Evolutionary conservation across 2,888 invertebrate species (phyloP).

Genomic region (Gari tellinella): DNA sequence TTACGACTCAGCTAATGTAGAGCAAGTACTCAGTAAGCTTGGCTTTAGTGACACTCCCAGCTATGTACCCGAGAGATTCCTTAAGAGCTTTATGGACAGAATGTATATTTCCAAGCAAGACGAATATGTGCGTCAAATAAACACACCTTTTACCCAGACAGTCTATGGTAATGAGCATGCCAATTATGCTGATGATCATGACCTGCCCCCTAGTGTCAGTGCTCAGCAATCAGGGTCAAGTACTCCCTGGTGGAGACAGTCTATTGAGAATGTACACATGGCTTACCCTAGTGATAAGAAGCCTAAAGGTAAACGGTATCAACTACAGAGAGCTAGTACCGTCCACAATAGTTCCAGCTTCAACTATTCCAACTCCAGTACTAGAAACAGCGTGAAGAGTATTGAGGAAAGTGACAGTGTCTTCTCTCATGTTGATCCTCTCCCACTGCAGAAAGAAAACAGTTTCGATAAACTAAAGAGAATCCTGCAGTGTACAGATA

Average conservation of each 20-base stretch:
- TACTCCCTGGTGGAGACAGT: conserved; percentile 33
- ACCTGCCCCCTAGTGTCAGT: conserved; percentile 57
- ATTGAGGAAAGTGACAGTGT: background rate
- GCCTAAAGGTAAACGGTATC: no score
- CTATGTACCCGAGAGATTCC: conserved; percentile 79
- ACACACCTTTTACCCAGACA: conserved; percentile 14
- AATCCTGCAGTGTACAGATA: conserved; percentile 36
- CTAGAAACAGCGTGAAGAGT: no score
- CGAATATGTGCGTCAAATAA: conserved; percentile 20
- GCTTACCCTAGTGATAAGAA: background rate
- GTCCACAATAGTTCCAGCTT: no score
- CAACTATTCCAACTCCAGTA: no score
- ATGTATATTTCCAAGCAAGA: conserved; percentile 59
- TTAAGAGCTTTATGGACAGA: conserved; percentile 78
- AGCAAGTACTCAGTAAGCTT: conserved; percentile 73
- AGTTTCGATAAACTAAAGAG: conserved; percentile 56
- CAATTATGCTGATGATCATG: conserved; percentile 39
- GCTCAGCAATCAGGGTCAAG: conserved; percentile 41
- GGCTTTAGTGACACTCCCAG: conserved; percentile 74
- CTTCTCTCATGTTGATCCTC: conserved; percentile 12
- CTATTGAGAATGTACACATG: conserved; percentile 25
- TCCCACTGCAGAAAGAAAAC: conserved; percentile 49
- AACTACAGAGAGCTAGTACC: no score
- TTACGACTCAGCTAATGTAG: conserved; percentile 43
- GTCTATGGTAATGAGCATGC: background rate